Base-by-base conservation (phyloP, 2,113 vertebrate species). In the Spheniscus mendiculus region DNA sequence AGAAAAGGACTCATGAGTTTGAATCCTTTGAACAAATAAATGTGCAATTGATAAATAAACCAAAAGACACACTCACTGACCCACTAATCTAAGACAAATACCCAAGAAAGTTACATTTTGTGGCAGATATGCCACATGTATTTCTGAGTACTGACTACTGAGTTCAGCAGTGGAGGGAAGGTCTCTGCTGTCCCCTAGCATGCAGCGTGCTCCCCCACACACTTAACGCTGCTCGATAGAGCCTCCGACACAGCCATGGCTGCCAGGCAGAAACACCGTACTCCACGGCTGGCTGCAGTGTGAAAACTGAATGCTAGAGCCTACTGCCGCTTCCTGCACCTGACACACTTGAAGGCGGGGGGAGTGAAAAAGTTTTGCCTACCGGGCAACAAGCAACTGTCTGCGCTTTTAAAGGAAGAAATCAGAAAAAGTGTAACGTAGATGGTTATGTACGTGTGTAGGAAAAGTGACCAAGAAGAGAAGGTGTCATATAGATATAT, bases 221-320 rank as follows among this genome's bases (percentile, higher is more conserved):
- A 3, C 5, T 52, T 42, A 29, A 1, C 5, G 1, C 59, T 36
- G 6, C 32, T 67, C 2, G 1, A 30, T 3, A 45, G 27, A 83
- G 19, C 32, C 40, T 13, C 4, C 0, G 4, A 29, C 13, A 21
- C 12, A 26, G 16, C 21, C 8, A 0, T 9, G 45, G 56, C 32
- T 58, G 20, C 30, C 53, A 44, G n/a, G 53, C 21, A 69, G 45
- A 16, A 36, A 19, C 20, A 27, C 20, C 1, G 0, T 15, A 22
- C 50, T 27, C 29, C 44, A 34, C 44, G 29, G 14, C 44, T 52
- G 62, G 36, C 20, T 10, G 1, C 0, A 1, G 23, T n/a, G 21
- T 32, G 23, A 50, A 49, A 82, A 30, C 10, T 5, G 12, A 62
- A 45, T 32, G 32, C 25, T n/a, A n/a, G 20, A 26, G 76, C 42